Evolutionary conservation across 1,140 invertebrate genomes (phyloP), one percentile per base, ranked within the genome.

Genomic region (Apis cerana): DNA sequence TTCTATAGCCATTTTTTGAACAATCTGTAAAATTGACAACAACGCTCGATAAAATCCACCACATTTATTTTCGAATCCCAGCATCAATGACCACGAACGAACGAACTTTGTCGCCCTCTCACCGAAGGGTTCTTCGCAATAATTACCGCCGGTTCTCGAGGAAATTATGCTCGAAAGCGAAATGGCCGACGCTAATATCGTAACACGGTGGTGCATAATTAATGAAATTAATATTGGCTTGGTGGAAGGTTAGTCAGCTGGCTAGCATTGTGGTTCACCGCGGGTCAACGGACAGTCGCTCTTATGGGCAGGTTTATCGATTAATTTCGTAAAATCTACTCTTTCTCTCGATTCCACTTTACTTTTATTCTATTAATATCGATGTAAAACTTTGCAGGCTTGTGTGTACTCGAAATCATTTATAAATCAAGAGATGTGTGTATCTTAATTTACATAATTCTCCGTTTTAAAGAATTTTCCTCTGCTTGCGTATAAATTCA

Each of bases 281-380:
- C 52, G 72, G 85, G 78, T 90, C 85, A 86, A 77, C 65, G 81
- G 81, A 87, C 85, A 88, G 75, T 89, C 76, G 59, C 50, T 56
- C 75, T 72, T 69, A 84, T 21, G 52, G 48, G 56, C 8, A 71
- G 78, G 74, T 84, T 88, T 72, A 69, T 58, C 69, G 75, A 81
- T 75, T 84, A 90, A 90, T 91, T 89, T 89, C 89, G 81, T 87
- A 87, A 88, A 91, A 90, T 90, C 86, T 85, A 86, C 85, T 72
- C 84, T 74, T n/a, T 9, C 27, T 12, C 58, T 21, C 68, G 13
- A 13, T 68, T n/a, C 11, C n/a, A 15, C 1, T 13, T 12, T 2
- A 10, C 5, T 13, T 17, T 4, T 52, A 13, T n/a, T 50, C 33
- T 7, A 23, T 69, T 52, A 5, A 43, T 7, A 17, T 11, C n/a